These are phyloP conservation scores for Drosophila prostipennis DNA, from an alignment of 2,888 invertebrate species.

Conservation along the genomic window DNA sequence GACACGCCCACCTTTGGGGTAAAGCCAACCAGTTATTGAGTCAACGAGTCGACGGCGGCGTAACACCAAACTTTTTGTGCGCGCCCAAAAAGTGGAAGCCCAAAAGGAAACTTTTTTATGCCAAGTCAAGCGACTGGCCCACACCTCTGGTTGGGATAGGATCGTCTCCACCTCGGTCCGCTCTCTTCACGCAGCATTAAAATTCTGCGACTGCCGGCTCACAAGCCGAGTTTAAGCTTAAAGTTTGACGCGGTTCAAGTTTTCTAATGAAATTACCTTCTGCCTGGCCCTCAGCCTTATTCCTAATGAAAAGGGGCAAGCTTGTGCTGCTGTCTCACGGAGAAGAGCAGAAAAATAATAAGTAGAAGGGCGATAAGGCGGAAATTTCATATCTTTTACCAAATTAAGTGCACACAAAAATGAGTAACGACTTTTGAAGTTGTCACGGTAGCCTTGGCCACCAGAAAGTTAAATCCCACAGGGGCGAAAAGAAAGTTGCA, in stretches of 20 bases:
- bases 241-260: conserved; percentile 79
- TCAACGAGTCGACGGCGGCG: conserved; percentile 71
- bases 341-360: conserved; percentile 11
- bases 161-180: not conserved
- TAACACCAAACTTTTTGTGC: conserved; percentile 68
- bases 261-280: conserved; percentile 81
- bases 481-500: conserved; percentile 34
- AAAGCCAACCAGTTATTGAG: conserved; percentile 68
- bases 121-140: conserved; percentile 48
- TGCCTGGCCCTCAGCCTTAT: conserved; percentile 54
- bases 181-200: conserved; percentile 70
- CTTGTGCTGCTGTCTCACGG: conserved; percentile 35
- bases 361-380: conserved; percentile 52
- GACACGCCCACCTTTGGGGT: not conserved
- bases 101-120: conserved; percentile 62
- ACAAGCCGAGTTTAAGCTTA: conserved; percentile 64
- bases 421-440: conserved; percentile 80
- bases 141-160: conserved; percentile 2
- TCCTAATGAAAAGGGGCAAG: conserved; percentile 66
- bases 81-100: conserved; percentile 49
- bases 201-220: conserved; percentile 64
- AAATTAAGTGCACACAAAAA: conserved; percentile 78
- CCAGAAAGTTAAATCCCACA: conserved; percentile 44
- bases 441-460: conserved; percentile 53
- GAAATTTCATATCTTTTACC: conserved; percentile 65